Base-by-base conservation (phyloP, 64 coral and sea anemone species). In the Acropora tenuis region DNA sequence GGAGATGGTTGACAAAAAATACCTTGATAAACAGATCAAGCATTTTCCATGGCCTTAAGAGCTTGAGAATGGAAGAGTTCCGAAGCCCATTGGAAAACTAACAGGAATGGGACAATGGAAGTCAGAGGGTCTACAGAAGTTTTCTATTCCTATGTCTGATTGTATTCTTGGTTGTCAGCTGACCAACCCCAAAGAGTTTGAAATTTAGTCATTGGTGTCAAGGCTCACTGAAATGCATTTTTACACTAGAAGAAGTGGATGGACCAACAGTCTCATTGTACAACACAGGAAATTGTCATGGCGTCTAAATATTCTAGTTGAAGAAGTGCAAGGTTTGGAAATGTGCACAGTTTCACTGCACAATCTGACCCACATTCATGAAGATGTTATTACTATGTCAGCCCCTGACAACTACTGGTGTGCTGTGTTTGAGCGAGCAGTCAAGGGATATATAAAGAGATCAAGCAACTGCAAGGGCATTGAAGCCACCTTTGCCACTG, bases 221-320 rank as follows among this genome's bases (percentile, higher is more conserved):
- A 88, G 94, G 5, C 17, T 95, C 3, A 83, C 84, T 48, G 93
- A 95, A 65, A 5, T 95, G 8, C 93, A 95, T 65, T 95, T 95
- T 75, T 13, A 92, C 44, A 69, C 5, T 86, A 90, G 94, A 4
- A 91, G 94, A 65, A 71, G 88, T 74, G 85, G 78, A 9, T 86
- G 94, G 94, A 84, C 69, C 15, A 0, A 68, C 18, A 85, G 83
- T 45, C 20, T 92, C 67, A 96, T 92, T 52, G 60, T 89, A 18
- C 11, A 83, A 7, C 89, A 96, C 45, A 46, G 47, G 83, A 91
- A 91, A 4, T 19, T 95, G 55, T 84, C 89, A n/a, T 66, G 68
- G 77, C 48, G 93, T 82, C 57, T 92, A 6, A 92, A 95, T 82
- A 77, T 95, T 55, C 49, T 83, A 17, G 73, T 95, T 69, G 94